Percentiles rank a stretch among this genome's conserved stretches.
These are phyloP conservation scores for Cynopterus sphinx DNA, from an alignment of 2,797 vertebrate genomes.

Conservation along the genomic window DNA sequence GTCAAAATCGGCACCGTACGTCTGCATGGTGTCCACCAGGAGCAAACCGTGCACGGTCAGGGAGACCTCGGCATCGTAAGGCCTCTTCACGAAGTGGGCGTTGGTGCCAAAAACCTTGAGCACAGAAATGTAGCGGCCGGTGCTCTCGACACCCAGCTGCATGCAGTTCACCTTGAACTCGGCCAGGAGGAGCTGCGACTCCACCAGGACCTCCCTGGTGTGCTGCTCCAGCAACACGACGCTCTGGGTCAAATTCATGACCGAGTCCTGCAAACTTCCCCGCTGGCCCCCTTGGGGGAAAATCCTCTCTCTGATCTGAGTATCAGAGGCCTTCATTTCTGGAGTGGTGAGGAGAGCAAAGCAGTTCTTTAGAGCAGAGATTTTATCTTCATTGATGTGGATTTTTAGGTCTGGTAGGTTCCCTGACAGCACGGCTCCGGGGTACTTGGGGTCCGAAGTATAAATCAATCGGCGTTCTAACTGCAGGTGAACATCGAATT, in stretches of 20 bases:
- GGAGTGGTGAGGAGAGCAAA: slow-evolving; percentile 88
- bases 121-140: slow-evolving; percentile 96
- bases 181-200: slow-evolving; percentile 95
- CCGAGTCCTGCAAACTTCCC: slow-evolving; percentile 93
- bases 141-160: slow-evolving; percentile 97
- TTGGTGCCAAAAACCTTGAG: slow-evolving; percentile 98
- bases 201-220: slow-evolving; percentile 95
- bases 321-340: slow-evolving; percentile 86
- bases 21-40: slow-evolving; percentile 97
- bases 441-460: slow-evolving; percentile 97
- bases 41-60: slow-evolving; percentile 96
- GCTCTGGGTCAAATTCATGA: slow-evolving; percentile 95
- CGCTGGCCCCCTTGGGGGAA: slow-evolving; percentile 90
- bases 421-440: slow-evolving; percentile 95
- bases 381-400: slow-evolving; percentile 98
- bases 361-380: slow-evolving; percentile 94
- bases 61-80: slow-evolving; percentile 95
- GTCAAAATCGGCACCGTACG: slow-evolving; percentile 97
- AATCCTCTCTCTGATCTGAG: slow-evolving; percentile 91
- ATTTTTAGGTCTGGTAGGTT: slow-evolving; percentile 96
- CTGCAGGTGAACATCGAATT: slow-evolving; percentile 96
- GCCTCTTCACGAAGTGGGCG: slow-evolving; percentile 96
- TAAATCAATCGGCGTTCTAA: slow-evolving; percentile 96
- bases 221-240: slow-evolving; percentile 95
- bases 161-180: slow-evolving; percentile 98